phyloP scores from a whole-genome alignment of 2,113 vertebrate genomes.

The Tylochromis polylepis region DNA sequence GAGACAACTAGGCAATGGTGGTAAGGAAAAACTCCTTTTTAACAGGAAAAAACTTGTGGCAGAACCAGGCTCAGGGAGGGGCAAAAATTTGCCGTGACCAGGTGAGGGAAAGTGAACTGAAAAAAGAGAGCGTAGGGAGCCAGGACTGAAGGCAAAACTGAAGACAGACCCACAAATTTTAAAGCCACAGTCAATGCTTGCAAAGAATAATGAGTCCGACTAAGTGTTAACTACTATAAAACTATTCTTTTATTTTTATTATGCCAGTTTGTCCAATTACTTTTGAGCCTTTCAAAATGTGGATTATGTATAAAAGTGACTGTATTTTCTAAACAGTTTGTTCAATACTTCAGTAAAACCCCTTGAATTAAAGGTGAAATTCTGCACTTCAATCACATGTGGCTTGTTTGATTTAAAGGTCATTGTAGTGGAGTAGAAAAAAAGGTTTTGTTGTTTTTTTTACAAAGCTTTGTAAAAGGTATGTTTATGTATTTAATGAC shows the following conservation, averaged over 20 bases:
- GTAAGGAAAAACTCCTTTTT: not conserved
- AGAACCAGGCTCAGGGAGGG: too few species aligned
- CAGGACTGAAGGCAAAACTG: not conserved
- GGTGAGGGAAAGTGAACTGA: not conserved
- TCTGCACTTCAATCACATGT: not conserved
- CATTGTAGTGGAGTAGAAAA: not conserved
- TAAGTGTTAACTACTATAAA: not conserved
- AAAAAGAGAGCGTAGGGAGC: not conserved
- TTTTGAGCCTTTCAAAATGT: not conserved
- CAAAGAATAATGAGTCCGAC: not conserved
- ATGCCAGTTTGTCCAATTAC: not conserved
- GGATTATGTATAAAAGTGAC: not conserved
- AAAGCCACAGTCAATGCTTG: not conserved
- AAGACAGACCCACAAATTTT: not conserved
- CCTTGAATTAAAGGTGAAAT: not conserved
- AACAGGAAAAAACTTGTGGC: not conserved
- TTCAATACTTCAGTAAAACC: not conserved
- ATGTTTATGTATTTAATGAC: not conserved
- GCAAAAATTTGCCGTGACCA: not conserved
- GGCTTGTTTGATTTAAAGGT: not conserved
- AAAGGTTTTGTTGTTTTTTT: not conserved
- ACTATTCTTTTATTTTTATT: not conserved
- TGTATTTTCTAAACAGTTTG: not conserved
- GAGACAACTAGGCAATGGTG: not conserved
- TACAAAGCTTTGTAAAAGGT: not conserved